Evolutionary conservation across 1,140 invertebrate species (phyloP), one percentile per base, ranked within the genome.

Genomic region (Phocides pigmalion): DNA sequence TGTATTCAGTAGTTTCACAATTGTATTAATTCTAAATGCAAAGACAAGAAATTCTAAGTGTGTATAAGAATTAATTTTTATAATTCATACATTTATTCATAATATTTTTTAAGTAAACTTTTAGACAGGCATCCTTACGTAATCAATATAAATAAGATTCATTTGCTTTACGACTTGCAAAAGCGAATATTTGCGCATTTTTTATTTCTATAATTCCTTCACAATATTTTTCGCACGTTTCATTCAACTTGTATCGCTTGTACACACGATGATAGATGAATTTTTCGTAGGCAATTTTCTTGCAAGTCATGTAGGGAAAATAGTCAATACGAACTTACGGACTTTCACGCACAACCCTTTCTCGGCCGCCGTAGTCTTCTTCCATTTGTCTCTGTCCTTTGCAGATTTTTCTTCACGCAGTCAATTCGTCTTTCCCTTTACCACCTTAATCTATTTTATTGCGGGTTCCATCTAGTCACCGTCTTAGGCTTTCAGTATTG

Each of bases 301-400:
- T 51, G 64, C 56, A 51, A 66, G 54, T 66, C 64, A 66, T 61
- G 47, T 46, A 16, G 16, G 16, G 37, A 32, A 17, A 58, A 61
- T 14, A 61, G 37, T 61, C 64, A 50, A 66, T 66, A 66, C 54
- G 39, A 61, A 41, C 47, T 37, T 46, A 66, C 58, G 47, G 63
- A 67, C 58, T 64, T 62, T 68, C 68, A 70, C 68, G 67, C 58
- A 62, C 47, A 72, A 68, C 66, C 65, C 62, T 72, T 67, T 62
- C 49, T 66, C 58, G 28, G 46, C 51, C 61, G 37, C 59, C n/a
- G 51, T 66, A 62, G 66, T 66, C 49, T 65, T 64, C 63, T 71
- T 66, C 50, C 73, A 76, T 73, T 68, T 68, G 66, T 74, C 72
- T 74, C 53, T 71, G 72, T 74, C 72, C 61, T 62, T 67, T 64